These are phyloP conservation scores for Ptychoptera contaminata DNA, from an alignment of 2,888 invertebrate genomes.

Conservation along the genomic window DNA sequence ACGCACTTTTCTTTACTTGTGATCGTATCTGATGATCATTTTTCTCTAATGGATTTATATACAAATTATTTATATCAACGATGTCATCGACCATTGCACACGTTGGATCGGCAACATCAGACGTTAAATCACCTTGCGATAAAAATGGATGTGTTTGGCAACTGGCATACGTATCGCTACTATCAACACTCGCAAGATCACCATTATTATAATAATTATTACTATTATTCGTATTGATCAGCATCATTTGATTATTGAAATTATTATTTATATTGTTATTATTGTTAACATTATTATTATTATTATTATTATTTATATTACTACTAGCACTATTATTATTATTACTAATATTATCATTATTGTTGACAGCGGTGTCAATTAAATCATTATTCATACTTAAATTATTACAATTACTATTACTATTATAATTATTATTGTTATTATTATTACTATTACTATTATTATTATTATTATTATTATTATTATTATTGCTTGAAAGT, in stretches of 20 bases:
- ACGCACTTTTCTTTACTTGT: slow-evolving; percentile 61
- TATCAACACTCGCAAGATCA: slow-evolving; percentile 44
- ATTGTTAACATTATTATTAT: not conserved
- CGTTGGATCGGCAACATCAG: slow-evolving; percentile 30
- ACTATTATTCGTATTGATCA: too few species aligned
- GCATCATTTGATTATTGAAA: slow-evolving; percentile 8
- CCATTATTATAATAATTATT: slow-evolving; percentile 26
- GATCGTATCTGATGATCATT: slow-evolving; percentile 30
- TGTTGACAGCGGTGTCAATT: too few species aligned
- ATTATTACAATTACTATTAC: slow-evolving; percentile 6
- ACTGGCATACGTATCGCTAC: slow-evolving; percentile 91
- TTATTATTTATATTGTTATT: slow-evolving; percentile 7
- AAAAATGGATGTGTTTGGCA: slow-evolving; percentile 91
- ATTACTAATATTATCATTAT: slow-evolving; percentile 17
- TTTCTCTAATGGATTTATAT: slow-evolving; percentile 75
- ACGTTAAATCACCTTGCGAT: slow-evolving; percentile 64
- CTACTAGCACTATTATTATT: slow-evolving; percentile 10
- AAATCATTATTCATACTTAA: too few species aligned
- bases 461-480: slow-evolving; percentile 17
- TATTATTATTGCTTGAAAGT: slow-evolving; percentile 17
- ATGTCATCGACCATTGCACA: slow-evolving; percentile 26
- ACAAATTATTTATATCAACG: slow-evolving; percentile 62
- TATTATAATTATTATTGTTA: slow-evolving; percentile 9
- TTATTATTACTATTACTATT: slow-evolving; percentile 20
- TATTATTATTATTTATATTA: slow-evolving; percentile 14